Evolutionary conservation across 1,140 invertebrate genomes (phyloP).

Genomic region (Liolophura sinensis): DNA sequence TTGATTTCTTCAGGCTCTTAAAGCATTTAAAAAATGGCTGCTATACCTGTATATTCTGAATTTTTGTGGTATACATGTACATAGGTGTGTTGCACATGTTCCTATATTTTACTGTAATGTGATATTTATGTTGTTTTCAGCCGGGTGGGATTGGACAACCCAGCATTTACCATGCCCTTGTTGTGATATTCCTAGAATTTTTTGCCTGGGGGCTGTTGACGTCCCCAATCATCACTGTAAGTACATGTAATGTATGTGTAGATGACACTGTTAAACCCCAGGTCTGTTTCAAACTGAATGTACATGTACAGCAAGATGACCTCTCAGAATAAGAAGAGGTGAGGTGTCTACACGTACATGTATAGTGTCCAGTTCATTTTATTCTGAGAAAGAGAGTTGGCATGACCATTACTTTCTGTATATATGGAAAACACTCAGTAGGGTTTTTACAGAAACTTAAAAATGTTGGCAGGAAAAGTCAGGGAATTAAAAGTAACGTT

Average conservation of each 20-base stretch:
- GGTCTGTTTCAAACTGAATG: not conserved
- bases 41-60: not conserved
- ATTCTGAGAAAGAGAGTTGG: too few relatives aligned
- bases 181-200: constrained; percentile 99
- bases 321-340: not conserved
- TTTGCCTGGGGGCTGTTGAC: constrained; percentile 99
- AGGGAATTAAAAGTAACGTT: too few relatives aligned
- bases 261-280: not conserved
- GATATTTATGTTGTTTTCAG: constrained; percentile 27
- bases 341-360: not conserved
- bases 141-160: constrained; percentile 64
- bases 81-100: too few relatives aligned
- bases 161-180: constrained; percentile 95
- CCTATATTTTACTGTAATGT: not conserved
- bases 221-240: constrained; percentile 95
- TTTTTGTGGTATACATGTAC: not conserved
- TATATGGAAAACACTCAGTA: too few relatives aligned
- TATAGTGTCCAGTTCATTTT: too few relatives aligned
- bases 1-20: too few relatives aligned
- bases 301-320: not conserved
- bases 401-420: too few relatives aligned
- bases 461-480: too few relatives aligned
- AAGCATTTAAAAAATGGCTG: too few relatives aligned
- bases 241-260: constrained; percentile 32
- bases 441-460: too few relatives aligned